Evolutionary conservation across 2,888 invertebrate species (phyloP).

Genomic region (Anoplius nigerrimus): DNA sequence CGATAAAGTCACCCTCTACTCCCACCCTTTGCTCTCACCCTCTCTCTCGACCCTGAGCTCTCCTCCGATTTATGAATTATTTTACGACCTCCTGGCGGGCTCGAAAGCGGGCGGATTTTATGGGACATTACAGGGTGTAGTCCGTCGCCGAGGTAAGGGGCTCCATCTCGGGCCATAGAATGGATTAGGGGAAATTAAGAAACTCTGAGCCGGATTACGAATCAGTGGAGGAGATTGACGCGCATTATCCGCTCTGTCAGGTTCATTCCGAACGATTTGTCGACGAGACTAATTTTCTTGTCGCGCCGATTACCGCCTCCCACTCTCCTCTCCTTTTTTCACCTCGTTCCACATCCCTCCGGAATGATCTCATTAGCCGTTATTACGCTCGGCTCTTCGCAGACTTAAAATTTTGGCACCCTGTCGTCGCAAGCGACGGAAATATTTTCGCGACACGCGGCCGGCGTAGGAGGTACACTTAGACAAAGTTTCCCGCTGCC

Average conservation of each 20-base stretch:
- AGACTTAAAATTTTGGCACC: too few species aligned
- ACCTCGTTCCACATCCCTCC: neutral
- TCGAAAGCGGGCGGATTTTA: too few species aligned
- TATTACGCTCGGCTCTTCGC: slow-evolving; percentile 18
- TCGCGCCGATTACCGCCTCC: slow-evolving; percentile 10
- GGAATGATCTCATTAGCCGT: neutral
- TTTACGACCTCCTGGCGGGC: too few species aligned
- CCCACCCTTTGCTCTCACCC: too few species aligned
- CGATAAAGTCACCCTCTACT: too few species aligned
- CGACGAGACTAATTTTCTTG: slow-evolving; percentile 37
- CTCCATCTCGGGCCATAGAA: neutral
- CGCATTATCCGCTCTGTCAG: slow-evolving; percentile 40
- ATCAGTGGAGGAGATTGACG: slow-evolving; percentile 46
- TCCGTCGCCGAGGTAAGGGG: neutral
- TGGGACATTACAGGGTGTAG: too few species aligned
- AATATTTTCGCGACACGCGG: too few species aligned
- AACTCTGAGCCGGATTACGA: slow-evolving; percentile 41
- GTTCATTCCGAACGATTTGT: slow-evolving; percentile 40
- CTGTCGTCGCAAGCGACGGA: too few species aligned
- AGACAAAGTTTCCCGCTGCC: neutral
- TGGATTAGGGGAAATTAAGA: slow-evolving; percentile 37
- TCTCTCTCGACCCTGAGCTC: too few species aligned
- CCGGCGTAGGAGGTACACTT: too few species aligned
- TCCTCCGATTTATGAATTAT: too few species aligned
- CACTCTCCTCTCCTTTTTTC: neutral